Base-by-base conservation (phyloP, 1,140 invertebrate genomes). In the Chymomyza costata region DNA sequence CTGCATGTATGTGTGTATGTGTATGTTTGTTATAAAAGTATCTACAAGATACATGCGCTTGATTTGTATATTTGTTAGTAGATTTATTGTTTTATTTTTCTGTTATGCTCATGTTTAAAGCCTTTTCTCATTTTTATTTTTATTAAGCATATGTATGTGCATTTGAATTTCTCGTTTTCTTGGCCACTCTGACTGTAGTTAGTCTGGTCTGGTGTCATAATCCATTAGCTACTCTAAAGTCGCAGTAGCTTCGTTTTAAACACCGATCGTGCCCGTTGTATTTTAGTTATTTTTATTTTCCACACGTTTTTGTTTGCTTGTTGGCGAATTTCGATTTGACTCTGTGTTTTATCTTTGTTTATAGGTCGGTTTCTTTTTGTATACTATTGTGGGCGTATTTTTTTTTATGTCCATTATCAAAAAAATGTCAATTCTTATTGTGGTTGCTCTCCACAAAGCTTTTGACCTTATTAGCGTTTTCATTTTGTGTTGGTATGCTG, bases 321-420 rank as follows among this genome's bases (percentile, higher is more conserved):
- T 80, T 73, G 59, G 67, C 67, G 37, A 80, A 78, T 78, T 73
- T 67, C 66, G 62, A 56, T 25, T 25, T 25, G 21, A 25, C 21
- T 3, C 21, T 8, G 21, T 5, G n/a, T n/a, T n/a, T 25, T 25
- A 8, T 25, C 8, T 3, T 25, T 25, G 21, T 25, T 25, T 3
- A 5, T 25, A 25, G 21, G 21, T 25, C 8, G 3, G 21, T 25
- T 25, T 34, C 13, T 34, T 5, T 51, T 48, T 41, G 53, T 44
- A 28, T 67, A 45, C 40, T 67, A 66, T 80, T 55, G 64, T 78
- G 73, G 73, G 73, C 73, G 73, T 80, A 54, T 74, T 46, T 57
- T 38, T 41, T 34, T 10, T 55, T 30, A 40, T 57, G 44, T 44
- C 66, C 58, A 78, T 65, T 70, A 78, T 65, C 62, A 55, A 58